Base-by-base conservation (phyloP, 1,140 invertebrate genomes). In the Drepana arcuata region DNA sequence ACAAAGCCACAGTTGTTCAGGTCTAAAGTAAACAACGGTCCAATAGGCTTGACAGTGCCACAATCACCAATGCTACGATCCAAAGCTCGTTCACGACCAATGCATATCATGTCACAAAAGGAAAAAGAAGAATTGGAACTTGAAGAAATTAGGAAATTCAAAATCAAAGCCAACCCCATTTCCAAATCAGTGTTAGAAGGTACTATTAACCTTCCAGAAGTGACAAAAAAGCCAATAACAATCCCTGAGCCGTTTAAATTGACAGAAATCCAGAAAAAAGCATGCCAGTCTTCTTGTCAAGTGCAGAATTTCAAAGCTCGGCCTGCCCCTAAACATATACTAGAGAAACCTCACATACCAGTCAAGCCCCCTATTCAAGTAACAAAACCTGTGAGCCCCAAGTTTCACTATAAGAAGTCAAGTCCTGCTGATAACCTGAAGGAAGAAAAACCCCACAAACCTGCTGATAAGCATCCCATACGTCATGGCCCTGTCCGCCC, bases 151-250 rank as follows among this genome's bases (percentile, higher is more conserved):
- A 78, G 35, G 34, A 79, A 77, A 34, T 64, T 55, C 36, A 78
- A 79, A 62, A 63, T 79, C 7, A 82, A 77, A 52, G 74, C 78
- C 12, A 60, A 79, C 41, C 78, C 78, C 23, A 55, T 82, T 27
- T 74, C 78, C 5, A 78, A 74, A 29, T 66, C 64, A 23, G 63
- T 82, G 4, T 52, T 77, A 41, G 54, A 63, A 36, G 78, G 67
- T 4, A 42, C 63, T 0, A 48, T 31, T 35, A 45, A 69, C 34
- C 54, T 82, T 16, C 78, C 78, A 11, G 71, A 77, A 23, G 65
- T 82, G 2, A 39, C 48, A 10, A 72, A 51, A 29, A 79, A 72
- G 37, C 61, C 66, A 1, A 21, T 38, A 0, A 82, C 78, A 11
- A 34, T 78, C 36, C 74, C 71, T 2, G 74, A 78, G 38, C 78